Evolutionary conservation across 2,797 vertebrate genomes (phyloP).

Genomic region (Leptodactylus fallax): DNA sequence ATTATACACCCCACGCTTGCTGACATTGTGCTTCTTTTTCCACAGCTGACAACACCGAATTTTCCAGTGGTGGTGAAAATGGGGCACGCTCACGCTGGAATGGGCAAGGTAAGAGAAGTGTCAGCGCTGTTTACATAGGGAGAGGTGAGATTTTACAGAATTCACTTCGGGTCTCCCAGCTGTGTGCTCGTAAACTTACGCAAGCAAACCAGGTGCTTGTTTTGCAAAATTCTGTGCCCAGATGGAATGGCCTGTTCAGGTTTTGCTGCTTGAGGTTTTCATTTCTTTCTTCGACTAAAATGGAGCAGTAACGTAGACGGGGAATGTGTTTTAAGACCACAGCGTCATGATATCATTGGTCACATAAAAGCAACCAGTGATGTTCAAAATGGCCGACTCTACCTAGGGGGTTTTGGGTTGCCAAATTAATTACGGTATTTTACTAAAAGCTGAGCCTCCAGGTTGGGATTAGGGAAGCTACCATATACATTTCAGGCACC

Average conservation of each 20-base stretch:
- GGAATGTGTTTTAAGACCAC: too few species aligned
- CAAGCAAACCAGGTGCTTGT: neutral
- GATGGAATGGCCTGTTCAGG: neutral
- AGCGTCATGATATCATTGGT: too few species aligned
- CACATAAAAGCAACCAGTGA: too few species aligned
- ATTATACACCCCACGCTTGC: too few species aligned
- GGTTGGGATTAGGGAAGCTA: neutral
- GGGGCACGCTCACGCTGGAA: constrained; percentile 92
- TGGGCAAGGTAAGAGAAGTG: constrained; percentile 89
- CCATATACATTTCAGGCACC: neutral
- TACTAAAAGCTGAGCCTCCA: too few species aligned
- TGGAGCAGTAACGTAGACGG: too few species aligned
- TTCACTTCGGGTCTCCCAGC: neutral
- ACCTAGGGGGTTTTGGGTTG: too few species aligned
- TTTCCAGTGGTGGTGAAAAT: constrained; percentile 95
- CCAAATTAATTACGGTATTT: too few species aligned
- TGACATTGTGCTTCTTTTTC: constrained; percentile 66
- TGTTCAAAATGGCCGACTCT: too few species aligned
- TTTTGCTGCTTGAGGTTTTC: neutral
- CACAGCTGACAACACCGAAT: constrained; percentile 83
- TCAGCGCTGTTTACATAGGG: neutral
- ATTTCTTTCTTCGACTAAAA: neutral
- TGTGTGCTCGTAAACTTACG: neutral
- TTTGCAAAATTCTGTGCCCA: neutral
- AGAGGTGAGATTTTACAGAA: neutral